Evolutionary conservation across 2,797 vertebrate species (phyloP), one percentile per base, ranked within the genome.

Genomic region (Sphenopsis melanotis): DNA sequence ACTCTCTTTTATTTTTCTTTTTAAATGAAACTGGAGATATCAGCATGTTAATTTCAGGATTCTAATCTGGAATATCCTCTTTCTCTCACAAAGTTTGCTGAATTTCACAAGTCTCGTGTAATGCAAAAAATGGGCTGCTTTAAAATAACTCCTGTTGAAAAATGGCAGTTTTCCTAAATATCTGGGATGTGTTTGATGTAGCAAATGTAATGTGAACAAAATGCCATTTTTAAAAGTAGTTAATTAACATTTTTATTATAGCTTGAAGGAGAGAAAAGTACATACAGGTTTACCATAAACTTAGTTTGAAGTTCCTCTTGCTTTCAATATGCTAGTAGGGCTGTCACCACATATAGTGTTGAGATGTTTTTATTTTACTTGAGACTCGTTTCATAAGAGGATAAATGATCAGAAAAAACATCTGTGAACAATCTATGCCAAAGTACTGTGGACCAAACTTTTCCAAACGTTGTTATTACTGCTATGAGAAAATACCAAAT

Each of bases 121-220:
- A 75, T 32, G 76, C 41, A 91, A 71, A 65, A 90, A 95, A 83
- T 89, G 61, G 80, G 52, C 55, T 94, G 61, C 32, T 97, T 96
- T 97, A 88, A 79, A 81, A 90, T 26, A 95, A 91, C 50, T 94
- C 55, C 34, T 91, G 41, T 81, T 96, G 89, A 94, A 96, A 95
- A 91, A 88, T 83, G 27, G 29, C 46, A 93, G 70, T 90, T 96
- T 96, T 96, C 60, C 72, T 77, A 63, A 94, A 93, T 77, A 95
- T 96, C 91, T 97, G 94, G 75, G 80, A 87, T 64, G 15, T 78
- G 47, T 92, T 95, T 96, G 24, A 83, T 66, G 47, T 78, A 83
- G 82, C 65, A 93, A 96, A 80, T 7, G 4, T 77, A 76, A 70
- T 78, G 53, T 42, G 44, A 92, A 53, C 30, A 68, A 70, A 89